These are phyloP conservation scores for Lepisosteus oculatus DNA, from an alignment of 2,113 vertebrate species.

Conservation along the genomic window DNA sequence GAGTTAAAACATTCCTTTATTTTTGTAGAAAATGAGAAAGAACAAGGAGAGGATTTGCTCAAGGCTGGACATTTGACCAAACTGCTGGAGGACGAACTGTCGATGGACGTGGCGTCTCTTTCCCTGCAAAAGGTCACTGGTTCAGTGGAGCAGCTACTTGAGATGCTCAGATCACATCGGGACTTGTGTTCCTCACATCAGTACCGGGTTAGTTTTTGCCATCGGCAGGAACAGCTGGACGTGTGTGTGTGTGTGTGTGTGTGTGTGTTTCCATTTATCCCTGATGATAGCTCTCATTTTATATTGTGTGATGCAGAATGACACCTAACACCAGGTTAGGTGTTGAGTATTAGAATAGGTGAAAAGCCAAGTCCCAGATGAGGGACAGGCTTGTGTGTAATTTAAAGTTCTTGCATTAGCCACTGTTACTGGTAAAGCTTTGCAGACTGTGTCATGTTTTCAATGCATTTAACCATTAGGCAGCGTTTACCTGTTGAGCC, in stretches of 20 bases:
- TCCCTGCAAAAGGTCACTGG: slow-evolving; percentile 65
- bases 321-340: too few relatives aligned
- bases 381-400: too few relatives aligned
- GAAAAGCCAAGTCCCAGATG: too few relatives aligned
- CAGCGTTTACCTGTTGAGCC: too few relatives aligned
- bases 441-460: too few relatives aligned
- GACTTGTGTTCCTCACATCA: slow-evolving; percentile 67
- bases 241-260: neutral
- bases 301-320: too few relatives aligned
- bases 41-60: slow-evolving; percentile 60
- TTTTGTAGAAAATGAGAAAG: slow-evolving; percentile 54
- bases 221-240: neutral
- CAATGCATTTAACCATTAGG: too few relatives aligned
- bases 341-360: too few relatives aligned
- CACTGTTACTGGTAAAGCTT: too few relatives aligned
- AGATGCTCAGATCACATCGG: slow-evolving; percentile 65
- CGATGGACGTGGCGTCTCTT: slow-evolving; percentile 72
- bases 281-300: too few relatives aligned
- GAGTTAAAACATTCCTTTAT: neutral
- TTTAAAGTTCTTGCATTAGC: too few relatives aligned
- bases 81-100: slow-evolving; percentile 79
- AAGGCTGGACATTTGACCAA: slow-evolving; percentile 79
- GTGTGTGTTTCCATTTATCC: neutral
- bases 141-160: slow-evolving; percentile 69
- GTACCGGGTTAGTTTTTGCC: slow-evolving; percentile 64